Percentiles rank a stretch among this genome's conserved stretches.
These are phyloP conservation scores for Monopterus albus DNA, from an alignment of 2,113 vertebrate species.

Conservation along the genomic window DNA sequence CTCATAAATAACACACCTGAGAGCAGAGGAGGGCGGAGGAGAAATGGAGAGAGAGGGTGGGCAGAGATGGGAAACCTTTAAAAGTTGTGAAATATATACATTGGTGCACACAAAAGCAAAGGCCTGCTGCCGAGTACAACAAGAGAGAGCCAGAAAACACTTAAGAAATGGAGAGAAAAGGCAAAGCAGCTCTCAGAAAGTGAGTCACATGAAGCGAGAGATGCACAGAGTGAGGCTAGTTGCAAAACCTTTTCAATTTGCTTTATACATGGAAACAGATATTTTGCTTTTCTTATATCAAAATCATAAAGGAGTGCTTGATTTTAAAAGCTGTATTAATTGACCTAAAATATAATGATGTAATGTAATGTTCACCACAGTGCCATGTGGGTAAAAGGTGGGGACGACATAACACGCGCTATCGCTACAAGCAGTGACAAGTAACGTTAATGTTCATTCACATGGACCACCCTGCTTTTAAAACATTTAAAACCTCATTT, in stretches of 20 bases:
- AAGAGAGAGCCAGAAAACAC: background rate
- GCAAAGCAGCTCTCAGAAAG: background rate
- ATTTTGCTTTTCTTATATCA: background rate
- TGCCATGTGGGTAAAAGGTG: too few species aligned
- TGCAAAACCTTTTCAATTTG: background rate
- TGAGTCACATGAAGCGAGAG: background rate
- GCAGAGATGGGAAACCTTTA: slow-evolving; percentile 48
- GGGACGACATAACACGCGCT: too few species aligned
- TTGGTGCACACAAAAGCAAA: slow-evolving; percentile 36
- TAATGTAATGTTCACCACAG: too few species aligned
- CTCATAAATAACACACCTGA: slow-evolving; percentile 78
- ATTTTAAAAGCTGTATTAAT: too few species aligned
- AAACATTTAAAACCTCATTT: too few species aligned
- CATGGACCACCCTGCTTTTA: too few species aligned
- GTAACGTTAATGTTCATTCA: too few species aligned
- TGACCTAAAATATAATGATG: too few species aligned
- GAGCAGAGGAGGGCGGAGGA: slow-evolving; percentile 32
- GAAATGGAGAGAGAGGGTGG: background rate
- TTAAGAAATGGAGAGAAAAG: background rate
- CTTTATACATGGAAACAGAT: background rate
- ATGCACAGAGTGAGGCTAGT: too few species aligned
- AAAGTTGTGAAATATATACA: slow-evolving; percentile 50
- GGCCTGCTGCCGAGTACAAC: background rate
- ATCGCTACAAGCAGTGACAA: too few species aligned
- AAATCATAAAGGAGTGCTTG: too few species aligned